These are phyloP conservation scores for Progne subis DNA, from an alignment of 2,113 vertebrate genomes.

Conservation along the genomic window DNA sequence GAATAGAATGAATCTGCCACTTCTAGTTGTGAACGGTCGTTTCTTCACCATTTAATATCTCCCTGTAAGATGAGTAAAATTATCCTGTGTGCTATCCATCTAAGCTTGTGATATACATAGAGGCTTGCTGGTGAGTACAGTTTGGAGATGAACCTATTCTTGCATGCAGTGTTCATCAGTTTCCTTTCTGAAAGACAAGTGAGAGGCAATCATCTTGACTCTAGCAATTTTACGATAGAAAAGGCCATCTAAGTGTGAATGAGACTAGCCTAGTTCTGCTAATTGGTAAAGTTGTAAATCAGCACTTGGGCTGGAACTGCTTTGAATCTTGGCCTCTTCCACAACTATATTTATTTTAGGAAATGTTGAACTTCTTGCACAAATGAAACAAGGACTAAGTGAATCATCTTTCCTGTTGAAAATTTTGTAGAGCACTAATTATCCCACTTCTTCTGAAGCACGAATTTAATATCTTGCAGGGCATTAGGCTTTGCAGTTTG, in stretches of 20 bases:
- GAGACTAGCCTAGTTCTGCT: not conserved
- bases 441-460: not conserved
- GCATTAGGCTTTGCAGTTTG: not conserved
- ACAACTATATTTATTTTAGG: not conserved
- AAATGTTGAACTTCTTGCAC: not conserved
- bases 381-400: not conserved
- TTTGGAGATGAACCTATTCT: not conserved
- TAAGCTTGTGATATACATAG: not conserved
- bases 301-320: not conserved
- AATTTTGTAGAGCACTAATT: not conserved
- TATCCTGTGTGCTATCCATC: not conserved
- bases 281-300: not conserved
- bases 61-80: not conserved
- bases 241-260: not conserved
- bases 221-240: rapidly evolving
- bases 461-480: not conserved
- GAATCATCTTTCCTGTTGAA: not conserved
- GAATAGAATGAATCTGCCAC: not conserved
- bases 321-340: not conserved
- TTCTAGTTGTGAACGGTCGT: not conserved
- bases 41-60: not conserved
- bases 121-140: not conserved
- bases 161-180: not conserved
- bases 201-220: not conserved
- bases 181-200: not conserved